Percentiles rank a stretch among this genome's conserved stretches.
Evolutionary conservation across 1,140 invertebrate genomes (phyloP).

Genomic region (Paralvinella palmiformis): DNA sequence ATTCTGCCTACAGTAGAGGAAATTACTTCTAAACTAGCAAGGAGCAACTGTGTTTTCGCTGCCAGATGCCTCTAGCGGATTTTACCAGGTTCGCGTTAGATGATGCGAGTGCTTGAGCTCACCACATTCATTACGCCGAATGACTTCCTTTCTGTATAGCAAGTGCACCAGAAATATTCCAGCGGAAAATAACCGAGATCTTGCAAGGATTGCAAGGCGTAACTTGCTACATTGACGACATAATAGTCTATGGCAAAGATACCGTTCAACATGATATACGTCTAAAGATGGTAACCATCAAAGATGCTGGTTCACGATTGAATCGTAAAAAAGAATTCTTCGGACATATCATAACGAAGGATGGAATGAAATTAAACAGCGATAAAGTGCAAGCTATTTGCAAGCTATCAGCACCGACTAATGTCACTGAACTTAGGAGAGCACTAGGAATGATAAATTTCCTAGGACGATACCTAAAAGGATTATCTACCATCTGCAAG

Average conservation of each 20-base stretch:
- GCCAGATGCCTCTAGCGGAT: conserved; percentile 23
- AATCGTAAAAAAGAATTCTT: too few species aligned
- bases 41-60: conserved; percentile 22
- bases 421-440: too few species aligned
- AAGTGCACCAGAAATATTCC: conserved; percentile 23
- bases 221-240: conserved; percentile 20
- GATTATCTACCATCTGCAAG: too few species aligned
- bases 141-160: conserved; percentile 22
- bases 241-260: background rate
- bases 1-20: conserved; percentile 12
- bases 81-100: too few species aligned
- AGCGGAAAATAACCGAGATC: conserved; percentile 12
- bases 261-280: background rate
- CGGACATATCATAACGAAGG: too few species aligned
- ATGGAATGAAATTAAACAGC: too few species aligned
- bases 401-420: too few species aligned
- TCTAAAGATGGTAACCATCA: conserved; percentile 13
- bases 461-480: too few species aligned
- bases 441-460: too few species aligned
- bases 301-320: conserved; percentile 18
- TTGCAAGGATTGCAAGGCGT: conserved; percentile 16
- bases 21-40: background rate
- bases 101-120: too few species aligned
- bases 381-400: too few species aligned
- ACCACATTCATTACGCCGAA: conserved; percentile 29